phyloP scores from a whole-genome alignment of 2,888 invertebrate genomes.

The Epirrhoe alternata region DNA sequence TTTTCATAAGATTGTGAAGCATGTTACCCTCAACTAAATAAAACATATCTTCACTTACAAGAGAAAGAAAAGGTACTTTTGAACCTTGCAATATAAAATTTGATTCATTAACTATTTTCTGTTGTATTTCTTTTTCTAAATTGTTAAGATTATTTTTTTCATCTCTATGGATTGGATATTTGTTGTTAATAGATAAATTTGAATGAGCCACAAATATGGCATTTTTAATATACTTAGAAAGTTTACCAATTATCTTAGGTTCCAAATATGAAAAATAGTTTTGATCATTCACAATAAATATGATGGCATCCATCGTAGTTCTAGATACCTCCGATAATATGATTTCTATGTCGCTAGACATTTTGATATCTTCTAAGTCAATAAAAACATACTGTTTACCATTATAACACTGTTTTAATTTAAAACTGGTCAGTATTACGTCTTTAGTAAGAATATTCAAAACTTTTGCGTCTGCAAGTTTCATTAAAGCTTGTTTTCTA shows the following conservation, averaged over 20 bases:
- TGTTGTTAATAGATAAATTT: neutral
- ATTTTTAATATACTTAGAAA: neutral
- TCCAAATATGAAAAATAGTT: neutral
- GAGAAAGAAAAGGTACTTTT: constrained; percentile 11
- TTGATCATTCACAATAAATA: constrained; percentile 5
- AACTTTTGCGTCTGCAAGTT: neutral
- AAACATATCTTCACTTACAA: constrained; percentile 10
- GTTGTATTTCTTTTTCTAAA: constrained; percentile 4
- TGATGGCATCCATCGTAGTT: constrained; percentile 1
- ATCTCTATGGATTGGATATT: constrained; percentile 4
- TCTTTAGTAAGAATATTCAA: constrained; percentile 11
- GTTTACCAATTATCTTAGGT: neutral
- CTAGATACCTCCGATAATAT: constrained; percentile 9
- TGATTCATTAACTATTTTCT: neutral
- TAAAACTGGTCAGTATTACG: constrained; percentile 15
- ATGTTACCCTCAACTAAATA: constrained; percentile 6
- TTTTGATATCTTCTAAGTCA: neutral
- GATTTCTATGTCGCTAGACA: neutral
- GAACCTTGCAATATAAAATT: constrained; percentile 19
- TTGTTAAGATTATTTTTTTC: constrained; percentile 11
- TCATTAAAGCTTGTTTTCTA: neutral
- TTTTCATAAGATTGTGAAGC: constrained; percentile 12
- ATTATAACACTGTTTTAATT: constrained; percentile 3
- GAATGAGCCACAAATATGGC: constrained; percentile 9
- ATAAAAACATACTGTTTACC: constrained; percentile 14